phyloP scores from a whole-genome alignment of 2,797 vertebrate genomes.

The Betta splendens region DNA sequence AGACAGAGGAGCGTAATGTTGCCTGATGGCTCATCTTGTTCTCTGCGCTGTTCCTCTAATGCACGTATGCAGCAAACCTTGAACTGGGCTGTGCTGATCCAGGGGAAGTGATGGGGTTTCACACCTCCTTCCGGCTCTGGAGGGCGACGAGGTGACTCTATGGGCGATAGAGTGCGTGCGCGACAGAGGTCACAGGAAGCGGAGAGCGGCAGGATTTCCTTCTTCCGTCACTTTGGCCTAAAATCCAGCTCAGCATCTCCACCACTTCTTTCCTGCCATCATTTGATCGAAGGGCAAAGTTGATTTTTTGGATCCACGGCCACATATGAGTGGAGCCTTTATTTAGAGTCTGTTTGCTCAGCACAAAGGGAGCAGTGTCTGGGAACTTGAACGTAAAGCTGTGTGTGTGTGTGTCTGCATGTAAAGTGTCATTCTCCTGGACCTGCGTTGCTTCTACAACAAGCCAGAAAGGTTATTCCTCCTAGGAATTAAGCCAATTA shows the following conservation, averaged over 20 bases:
- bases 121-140: conserved; percentile 54
- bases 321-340: conserved; percentile 61
- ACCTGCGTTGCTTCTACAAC: conserved; percentile 38
- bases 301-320: conserved; percentile 52
- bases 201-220: conserved; percentile 74
- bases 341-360: conserved; percentile 38
- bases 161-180: conserved; percentile 23
- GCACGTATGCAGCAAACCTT: conserved; percentile 7
- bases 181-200: conserved; percentile 70
- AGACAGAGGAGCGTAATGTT: conserved; percentile 2
- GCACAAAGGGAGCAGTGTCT: conserved; percentile 66
- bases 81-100: not conserved
- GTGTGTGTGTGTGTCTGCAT: conserved; percentile 22
- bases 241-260: conserved; percentile 41
- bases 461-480: conserved; percentile 22
- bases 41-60: conserved; percentile 8
- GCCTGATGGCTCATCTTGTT: conserved; percentile 1
- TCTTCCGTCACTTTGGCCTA: conserved; percentile 36
- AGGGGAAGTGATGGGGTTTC: conserved; percentile 17
- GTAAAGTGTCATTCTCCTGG: conserved; percentile 26
- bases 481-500: not conserved
- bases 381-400: conserved; percentile 36
- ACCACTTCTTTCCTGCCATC: conserved; percentile 48
- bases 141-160: conserved; percentile 39
- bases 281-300: conserved; percentile 56